Percentiles rank a stretch among this genome's conserved stretches.
These are phyloP conservation scores for Scytalopus superciliaris DNA, from an alignment of 2,113 vertebrate genomes.

Conservation along the genomic window DNA sequence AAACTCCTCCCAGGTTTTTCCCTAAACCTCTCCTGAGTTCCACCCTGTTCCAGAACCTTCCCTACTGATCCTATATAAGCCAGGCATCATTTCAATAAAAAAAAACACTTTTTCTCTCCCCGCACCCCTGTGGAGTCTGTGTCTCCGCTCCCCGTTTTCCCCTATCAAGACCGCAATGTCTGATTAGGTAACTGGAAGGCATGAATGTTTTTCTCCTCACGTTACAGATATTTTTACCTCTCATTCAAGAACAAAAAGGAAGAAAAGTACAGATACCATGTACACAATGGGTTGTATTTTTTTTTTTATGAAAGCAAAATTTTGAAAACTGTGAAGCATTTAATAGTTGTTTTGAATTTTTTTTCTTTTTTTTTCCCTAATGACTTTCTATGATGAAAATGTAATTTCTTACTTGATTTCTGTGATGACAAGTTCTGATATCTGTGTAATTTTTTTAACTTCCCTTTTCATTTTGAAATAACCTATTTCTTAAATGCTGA, in stretches of 20 bases:
- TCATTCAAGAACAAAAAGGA: background rate
- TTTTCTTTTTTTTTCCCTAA: background rate
- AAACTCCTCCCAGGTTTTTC: too few relatives aligned
- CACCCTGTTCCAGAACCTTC: too few relatives aligned
- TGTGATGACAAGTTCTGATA: background rate
- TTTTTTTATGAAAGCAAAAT: background rate
- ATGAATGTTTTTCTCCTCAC: background rate
- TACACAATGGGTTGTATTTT: background rate
- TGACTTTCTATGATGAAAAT: background rate
- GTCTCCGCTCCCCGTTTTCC: too few relatives aligned
- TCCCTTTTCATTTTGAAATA: background rate
- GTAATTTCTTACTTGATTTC: background rate
- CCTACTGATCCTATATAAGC: too few relatives aligned
- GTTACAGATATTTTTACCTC: background rate
- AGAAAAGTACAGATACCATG: background rate
- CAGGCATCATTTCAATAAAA: too few relatives aligned
- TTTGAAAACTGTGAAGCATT: background rate
- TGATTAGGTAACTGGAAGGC: too few relatives aligned
- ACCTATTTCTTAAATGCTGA: background rate
- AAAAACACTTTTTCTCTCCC: too few relatives aligned
- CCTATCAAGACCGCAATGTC: too few relatives aligned
- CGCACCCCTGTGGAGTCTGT: too few relatives aligned
- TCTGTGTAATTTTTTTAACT: background rate
- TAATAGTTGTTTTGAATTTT: rapidly evolving
- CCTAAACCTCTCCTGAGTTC: too few relatives aligned